These are phyloP conservation scores for Poeciliopsis paucimaculata DNA, from an alignment of 2,797 vertebrate genomes.

Conservation along the genomic window DNA sequence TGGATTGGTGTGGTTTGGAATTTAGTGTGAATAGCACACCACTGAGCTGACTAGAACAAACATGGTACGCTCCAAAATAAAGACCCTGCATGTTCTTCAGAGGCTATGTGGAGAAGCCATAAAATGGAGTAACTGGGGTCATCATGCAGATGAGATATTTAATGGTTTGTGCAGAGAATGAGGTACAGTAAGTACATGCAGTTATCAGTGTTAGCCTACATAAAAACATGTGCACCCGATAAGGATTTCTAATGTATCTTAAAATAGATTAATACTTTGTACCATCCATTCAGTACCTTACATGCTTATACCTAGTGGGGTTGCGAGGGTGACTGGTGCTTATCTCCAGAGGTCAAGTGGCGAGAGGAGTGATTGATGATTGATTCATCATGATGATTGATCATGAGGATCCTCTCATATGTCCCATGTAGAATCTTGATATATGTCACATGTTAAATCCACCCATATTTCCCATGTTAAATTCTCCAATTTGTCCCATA, in stretches of 20 bases:
- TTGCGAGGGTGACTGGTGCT: too few species aligned
- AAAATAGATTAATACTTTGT: not conserved
- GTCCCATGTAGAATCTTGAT: too few species aligned
- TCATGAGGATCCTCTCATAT: too few species aligned
- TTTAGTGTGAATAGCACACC: constrained; percentile 67
- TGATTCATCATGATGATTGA: too few species aligned
- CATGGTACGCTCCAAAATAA: constrained; percentile 80
- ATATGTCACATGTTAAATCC: too few species aligned
- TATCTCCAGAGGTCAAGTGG: too few species aligned
- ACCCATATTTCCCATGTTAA: too few species aligned
- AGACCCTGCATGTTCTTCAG: constrained; percentile 77
- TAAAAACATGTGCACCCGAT: not conserved
- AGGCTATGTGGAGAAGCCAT: constrained; percentile 84
- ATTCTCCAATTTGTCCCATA: too few species aligned
- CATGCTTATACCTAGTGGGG: too few species aligned
- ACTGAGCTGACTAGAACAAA: constrained; percentile 74
- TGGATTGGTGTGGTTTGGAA: constrained; percentile 73
- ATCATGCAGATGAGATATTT: constrained; percentile 77
- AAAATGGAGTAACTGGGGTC: constrained; percentile 79
- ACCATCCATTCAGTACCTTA: too few species aligned
- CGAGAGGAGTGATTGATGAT: too few species aligned
- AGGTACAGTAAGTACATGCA: constrained; percentile 43
- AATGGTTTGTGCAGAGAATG: constrained; percentile 76
- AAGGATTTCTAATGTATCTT: not conserved
- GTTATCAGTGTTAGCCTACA: constrained; percentile 1